Base-by-base conservation (phyloP, 2,888 invertebrate genomes). In the Abrostola tripartita region DNA sequence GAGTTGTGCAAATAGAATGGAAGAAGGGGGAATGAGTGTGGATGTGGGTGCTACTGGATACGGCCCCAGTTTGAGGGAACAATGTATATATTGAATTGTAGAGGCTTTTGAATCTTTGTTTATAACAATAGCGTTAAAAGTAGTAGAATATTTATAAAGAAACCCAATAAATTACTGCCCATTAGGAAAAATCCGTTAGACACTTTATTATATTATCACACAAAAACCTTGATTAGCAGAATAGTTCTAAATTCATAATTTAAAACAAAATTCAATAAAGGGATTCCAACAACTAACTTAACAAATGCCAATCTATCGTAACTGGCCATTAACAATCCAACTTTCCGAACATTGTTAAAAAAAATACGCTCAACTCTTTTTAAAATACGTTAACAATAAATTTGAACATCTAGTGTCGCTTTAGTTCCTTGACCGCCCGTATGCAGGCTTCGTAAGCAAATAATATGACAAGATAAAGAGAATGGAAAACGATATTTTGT, bases 1-100 rank as follows among this genome's bases (percentile, higher is more conserved):
- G 92, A 93, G 88, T 89, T 90, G 89, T 84, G 89, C 92, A 94
- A 94, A 94, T 90, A 92, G 83, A 88, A 88, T 81, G 85, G 85
- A 89, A 87, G 87, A 86, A 89, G 89, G 91, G 92, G 87, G 85
- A 84, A 66, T 70, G 77, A 69, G 69, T 74, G 68, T 54, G 71
- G 83, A 84, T 80, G 75, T 81, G 78, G 63, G 44, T 61, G 57
- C 52, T 71, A 72, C 84, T 84, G 78, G 87, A 85, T 79, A 68
- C 44, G 82, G 64, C 70, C 55, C 54, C 50, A 50, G 62, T 61
- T 52, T 58, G 52, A 24, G 50, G 42, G 42, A 55, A 52, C 52
- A 47, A 37, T 44, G 58, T 37, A 40, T 38, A 44, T 11, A 0
- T 51, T 53, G 37, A 52, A 4, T 52, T 12, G 14, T 44, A 8